These are phyloP conservation scores for Tigriopus californicus DNA, from an alignment of 2,888 invertebrate genomes.

Conservation along the genomic window DNA sequence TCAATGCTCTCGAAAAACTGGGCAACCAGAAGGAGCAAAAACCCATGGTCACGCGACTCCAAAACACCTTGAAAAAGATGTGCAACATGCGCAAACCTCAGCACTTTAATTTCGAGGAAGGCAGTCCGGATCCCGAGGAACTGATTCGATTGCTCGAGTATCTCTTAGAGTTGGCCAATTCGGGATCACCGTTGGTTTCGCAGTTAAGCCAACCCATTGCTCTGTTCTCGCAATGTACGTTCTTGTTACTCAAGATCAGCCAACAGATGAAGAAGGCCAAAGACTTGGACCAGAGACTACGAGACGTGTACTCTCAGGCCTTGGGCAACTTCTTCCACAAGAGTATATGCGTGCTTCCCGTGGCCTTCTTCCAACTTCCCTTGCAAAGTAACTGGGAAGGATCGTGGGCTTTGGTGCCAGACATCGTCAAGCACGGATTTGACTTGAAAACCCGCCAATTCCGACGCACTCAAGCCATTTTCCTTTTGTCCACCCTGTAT, in stretches of 20 bases:
- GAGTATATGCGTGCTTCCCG: neutral
- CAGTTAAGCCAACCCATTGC: constrained; percentile 8
- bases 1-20: constrained; percentile 2
- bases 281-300: neutral
- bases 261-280: neutral
- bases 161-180: neutral
- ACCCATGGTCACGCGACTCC: neutral
- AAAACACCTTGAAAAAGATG: neutral
- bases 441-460: neutral
- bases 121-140: neutral
- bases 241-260: neutral
- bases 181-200: neutral
- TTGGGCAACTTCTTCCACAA: neutral
- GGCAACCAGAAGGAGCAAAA: neutral
- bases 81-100: neutral
- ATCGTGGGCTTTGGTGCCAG: neutral
- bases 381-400: neutral
- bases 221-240: neutral
- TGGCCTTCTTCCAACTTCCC: constrained; percentile 1
- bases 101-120: neutral
- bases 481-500: neutral
- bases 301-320: neutral
- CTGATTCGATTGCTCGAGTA: neutral
- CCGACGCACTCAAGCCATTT: neutral
- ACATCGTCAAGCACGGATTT: neutral